A percentile compares a stretch with the other conserved stretches of the same genome.
These are phyloP conservation scores for Onychorhynchus coronatus DNA, from an alignment of 2,113 vertebrate genomes.

Conservation along the genomic window DNA sequence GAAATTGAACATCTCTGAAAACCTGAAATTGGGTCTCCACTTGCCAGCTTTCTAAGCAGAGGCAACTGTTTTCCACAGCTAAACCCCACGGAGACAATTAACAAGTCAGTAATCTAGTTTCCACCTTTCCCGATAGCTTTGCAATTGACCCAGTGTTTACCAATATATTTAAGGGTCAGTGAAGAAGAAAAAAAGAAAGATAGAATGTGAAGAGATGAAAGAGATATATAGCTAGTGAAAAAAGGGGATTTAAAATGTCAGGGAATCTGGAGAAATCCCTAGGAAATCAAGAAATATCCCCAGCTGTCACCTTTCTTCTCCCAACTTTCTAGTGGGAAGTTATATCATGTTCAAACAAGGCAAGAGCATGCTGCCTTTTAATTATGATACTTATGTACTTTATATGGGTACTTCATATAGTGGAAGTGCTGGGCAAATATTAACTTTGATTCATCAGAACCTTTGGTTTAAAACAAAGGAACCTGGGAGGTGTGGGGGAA, in stretches of 20 bases:
- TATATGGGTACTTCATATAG: not conserved
- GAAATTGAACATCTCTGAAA: conserved; percentile 1
- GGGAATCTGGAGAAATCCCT: not conserved
- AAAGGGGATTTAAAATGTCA: not conserved
- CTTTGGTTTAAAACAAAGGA: not conserved
- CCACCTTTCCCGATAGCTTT: not conserved
- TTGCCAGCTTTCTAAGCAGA: not conserved
- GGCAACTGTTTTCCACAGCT: not conserved
- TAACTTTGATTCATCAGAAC: not conserved
- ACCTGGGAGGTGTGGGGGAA: not conserved
- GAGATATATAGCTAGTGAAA: not conserved
- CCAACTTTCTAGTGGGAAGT: not conserved
- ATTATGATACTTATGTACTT: not conserved
- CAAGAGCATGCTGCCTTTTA: not conserved
- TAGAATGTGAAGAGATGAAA: not conserved
- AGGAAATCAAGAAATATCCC: not conserved
- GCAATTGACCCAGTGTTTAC: not conserved
- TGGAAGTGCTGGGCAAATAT: conserved; percentile 10
- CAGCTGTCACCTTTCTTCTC: not conserved
- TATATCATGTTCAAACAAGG: not conserved
- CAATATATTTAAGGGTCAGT: not conserved
- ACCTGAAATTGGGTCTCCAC: not conserved
- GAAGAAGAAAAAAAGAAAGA: not conserved
- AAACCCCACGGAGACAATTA: not conserved
- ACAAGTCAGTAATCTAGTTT: not conserved